Conservation (phyloP, 1,140 invertebrate species). For the Drosophila mayri region DNA sequence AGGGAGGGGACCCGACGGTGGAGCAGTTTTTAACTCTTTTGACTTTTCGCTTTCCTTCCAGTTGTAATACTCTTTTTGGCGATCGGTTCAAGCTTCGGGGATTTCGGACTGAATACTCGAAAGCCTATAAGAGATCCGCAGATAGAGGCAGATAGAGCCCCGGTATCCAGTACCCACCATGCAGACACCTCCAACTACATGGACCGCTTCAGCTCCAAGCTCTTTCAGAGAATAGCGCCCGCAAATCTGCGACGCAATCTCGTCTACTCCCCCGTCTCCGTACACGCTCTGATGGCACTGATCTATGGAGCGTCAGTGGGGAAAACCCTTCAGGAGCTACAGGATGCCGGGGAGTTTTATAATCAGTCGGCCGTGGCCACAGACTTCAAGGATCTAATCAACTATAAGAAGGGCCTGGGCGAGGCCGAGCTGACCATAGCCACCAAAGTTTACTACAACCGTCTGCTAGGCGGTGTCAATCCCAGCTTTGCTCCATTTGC, state of each 20-base stretch:
- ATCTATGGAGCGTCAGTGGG: conserved; percentile 51
- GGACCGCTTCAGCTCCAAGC: conserved; percentile 63
- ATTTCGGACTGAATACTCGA: too few species aligned
- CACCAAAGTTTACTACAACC: too few species aligned
- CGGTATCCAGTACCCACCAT: neutral
- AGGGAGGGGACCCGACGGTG: neutral
- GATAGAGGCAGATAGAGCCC: too few species aligned
- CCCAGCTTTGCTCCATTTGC: too few species aligned
- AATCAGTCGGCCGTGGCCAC: neutral
- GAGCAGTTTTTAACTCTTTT: neutral
- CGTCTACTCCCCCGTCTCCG: conserved; percentile 67
- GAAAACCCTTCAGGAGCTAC: conserved; percentile 46
- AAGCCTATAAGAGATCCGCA: too few species aligned
- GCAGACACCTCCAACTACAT: conserved; percentile 35
- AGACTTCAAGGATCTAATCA: conserved; percentile 37
- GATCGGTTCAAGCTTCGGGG: neutral
- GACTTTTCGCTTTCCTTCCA: conserved; percentile 11
- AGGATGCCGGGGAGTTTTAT: conserved; percentile 21
- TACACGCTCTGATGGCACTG: conserved; percentile 62
- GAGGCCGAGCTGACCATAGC: conserved; percentile 51
- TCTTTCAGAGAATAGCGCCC: conserved; percentile 49
- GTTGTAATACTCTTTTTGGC: conserved; percentile 26
- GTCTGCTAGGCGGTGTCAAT: too few species aligned
- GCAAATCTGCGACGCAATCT: conserved; percentile 28
- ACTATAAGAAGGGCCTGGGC: neutral